Evolutionary conservation across 2,888 invertebrate species (phyloP).

Genomic region (Pseudococcus jackbeardsleyi): DNA sequence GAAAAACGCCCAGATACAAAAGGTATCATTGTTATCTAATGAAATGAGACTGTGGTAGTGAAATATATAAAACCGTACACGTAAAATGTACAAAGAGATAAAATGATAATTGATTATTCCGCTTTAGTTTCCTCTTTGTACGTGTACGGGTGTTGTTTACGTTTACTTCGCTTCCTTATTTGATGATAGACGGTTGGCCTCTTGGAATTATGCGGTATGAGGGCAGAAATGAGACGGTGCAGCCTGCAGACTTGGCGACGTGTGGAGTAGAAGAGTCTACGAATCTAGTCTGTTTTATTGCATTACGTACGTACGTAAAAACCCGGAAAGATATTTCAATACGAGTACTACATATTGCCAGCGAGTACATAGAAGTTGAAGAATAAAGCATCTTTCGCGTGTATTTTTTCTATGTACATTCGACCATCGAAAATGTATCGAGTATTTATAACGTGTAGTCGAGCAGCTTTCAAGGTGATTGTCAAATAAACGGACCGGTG

Average conservation of each 20-base stretch:
- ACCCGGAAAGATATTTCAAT: background rate
- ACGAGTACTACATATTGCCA: background rate
- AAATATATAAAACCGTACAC: background rate
- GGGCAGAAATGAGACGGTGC: background rate
- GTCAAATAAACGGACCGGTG: background rate
- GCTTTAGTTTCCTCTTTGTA: background rate
- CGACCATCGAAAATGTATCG: background rate
- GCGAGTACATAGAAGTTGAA: background rate
- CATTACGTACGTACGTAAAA: background rate
- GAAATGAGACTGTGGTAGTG: background rate
- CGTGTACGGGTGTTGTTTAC: background rate
- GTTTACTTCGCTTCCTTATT: background rate
- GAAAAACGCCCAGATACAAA: background rate
- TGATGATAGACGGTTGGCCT: background rate
- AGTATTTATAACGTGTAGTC: background rate
- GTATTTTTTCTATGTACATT: background rate
- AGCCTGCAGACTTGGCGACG: background rate
- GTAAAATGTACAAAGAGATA: background rate
- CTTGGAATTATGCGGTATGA: background rate
- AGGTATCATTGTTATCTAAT: background rate
- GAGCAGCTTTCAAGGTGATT: background rate
- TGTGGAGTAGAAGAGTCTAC: too few relatives aligned
- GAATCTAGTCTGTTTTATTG: background rate
- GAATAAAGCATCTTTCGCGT: background rate
- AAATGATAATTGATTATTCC: background rate